Conservation (phyloP, 2,113 vertebrate species). For the Sardina pilchardus region DNA sequence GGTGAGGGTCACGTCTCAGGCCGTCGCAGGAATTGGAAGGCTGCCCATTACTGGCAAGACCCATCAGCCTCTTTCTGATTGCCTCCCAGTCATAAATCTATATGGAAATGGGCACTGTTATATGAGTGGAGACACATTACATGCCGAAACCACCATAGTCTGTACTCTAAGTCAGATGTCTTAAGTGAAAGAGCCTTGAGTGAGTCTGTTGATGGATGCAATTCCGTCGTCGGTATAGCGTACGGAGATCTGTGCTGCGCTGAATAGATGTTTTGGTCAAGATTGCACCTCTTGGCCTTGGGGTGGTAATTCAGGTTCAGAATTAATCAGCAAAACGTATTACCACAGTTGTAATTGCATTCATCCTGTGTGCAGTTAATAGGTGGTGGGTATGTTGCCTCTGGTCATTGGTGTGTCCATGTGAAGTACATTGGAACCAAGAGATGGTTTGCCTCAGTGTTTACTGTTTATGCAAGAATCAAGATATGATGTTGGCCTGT, state of each 20-base stretch:
- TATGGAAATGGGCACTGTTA: background rate
- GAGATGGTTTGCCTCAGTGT: too few species aligned
- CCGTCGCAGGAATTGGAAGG: background rate
- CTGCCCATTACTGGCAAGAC: slow-evolving; percentile 17
- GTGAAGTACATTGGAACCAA: too few species aligned
- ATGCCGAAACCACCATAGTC: background rate
- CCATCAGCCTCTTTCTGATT: background rate
- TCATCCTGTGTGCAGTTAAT: too few species aligned
- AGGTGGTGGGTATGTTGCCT: too few species aligned
- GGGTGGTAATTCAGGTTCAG: background rate
- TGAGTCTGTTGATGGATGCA: background rate
- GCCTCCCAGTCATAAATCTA: slow-evolving; percentile 29
- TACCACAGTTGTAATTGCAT: background rate
- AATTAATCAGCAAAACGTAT: background rate
- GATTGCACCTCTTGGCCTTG: background rate
- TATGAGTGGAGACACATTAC: slow-evolving; percentile 6
- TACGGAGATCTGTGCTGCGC: background rate
- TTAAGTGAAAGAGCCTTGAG: background rate
- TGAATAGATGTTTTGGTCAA: background rate
- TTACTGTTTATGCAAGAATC: background rate
- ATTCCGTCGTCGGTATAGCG: background rate
- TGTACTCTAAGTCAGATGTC: background rate
- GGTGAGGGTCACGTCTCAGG: slow-evolving; percentile 11
- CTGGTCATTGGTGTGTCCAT: too few species aligned
- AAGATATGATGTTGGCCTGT: background rate